These are phyloP conservation scores for Gallinago nigripennis DNA, from an alignment of 2,797 vertebrate genomes.

Conservation along the genomic window DNA sequence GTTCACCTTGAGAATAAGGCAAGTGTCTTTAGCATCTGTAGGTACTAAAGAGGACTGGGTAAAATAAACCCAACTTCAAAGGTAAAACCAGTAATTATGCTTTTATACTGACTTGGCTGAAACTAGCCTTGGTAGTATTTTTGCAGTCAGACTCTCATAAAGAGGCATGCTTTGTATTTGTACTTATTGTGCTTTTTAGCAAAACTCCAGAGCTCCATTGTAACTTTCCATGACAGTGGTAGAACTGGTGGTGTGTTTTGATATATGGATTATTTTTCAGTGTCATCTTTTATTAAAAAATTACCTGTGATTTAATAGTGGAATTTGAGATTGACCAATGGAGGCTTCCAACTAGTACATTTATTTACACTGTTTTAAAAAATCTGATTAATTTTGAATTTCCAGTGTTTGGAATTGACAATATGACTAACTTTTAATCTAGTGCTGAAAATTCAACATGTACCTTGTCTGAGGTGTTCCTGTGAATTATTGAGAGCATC, in stretches of 20 bases:
- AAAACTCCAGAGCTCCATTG: neutral
- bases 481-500: neutral
- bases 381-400: neutral
- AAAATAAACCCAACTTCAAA: neutral
- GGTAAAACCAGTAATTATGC: neutral
- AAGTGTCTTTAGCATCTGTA: neutral
- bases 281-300: neutral
- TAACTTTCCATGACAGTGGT: accelerated
- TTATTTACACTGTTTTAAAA: neutral
- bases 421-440: neutral
- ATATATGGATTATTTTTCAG: neutral
- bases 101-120: neutral
- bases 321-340: neutral
- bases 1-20: neutral
- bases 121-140: neutral
- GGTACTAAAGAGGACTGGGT: neutral
- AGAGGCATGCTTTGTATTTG: neutral
- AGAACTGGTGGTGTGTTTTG: neutral
- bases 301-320: neutral
- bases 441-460: neutral
- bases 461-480: neutral
- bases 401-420: neutral
- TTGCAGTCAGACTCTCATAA: neutral
- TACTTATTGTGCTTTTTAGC: neutral
- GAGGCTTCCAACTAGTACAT: neutral